A percentile compares a stretch with the other conserved stretches of the same genome.
These are phyloP conservation scores for Pterocles orientalis DNA, from an alignment of 2,113 vertebrate species.

Conservation along the genomic window DNA sequence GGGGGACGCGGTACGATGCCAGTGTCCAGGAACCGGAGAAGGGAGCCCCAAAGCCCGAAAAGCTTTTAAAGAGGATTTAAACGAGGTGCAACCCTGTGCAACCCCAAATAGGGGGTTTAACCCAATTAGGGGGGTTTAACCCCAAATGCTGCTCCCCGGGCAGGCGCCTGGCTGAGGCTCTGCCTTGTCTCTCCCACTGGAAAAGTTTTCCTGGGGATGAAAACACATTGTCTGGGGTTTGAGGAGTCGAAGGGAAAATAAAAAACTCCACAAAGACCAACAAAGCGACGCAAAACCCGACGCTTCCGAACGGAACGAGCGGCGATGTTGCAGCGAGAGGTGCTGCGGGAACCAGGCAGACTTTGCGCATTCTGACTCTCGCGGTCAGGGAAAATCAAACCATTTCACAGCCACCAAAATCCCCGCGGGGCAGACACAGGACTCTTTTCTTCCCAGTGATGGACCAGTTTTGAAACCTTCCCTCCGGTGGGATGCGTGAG, in stretches of 20 bases:
- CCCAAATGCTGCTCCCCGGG: neutral
- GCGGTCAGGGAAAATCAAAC: neutral
- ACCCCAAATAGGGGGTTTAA: too few relatives aligned
- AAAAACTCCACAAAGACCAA: neutral
- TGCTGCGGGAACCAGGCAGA: fast-evolving
- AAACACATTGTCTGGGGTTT: fast-evolving
- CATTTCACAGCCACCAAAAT: neutral
- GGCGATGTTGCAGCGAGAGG: neutral
- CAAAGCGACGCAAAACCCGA: neutral
- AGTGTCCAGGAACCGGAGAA: too few relatives aligned
- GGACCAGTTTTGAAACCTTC: neutral
- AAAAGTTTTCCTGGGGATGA: neutral
- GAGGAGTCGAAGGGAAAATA: fast-evolving
- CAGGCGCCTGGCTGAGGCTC: fast-evolving
- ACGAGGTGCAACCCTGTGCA: too few relatives aligned
- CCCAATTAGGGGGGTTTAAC: neutral
- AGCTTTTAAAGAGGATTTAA: neutral
- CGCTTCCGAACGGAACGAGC: fast-evolving
- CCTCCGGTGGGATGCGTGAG: neutral
- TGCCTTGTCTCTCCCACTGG: fast-evolving
- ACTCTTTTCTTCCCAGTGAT: fast-evolving
- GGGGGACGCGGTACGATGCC: fast-evolving
- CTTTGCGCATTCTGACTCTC: neutral
- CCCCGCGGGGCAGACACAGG: neutral
- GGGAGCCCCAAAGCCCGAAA: neutral